Evolutionary conservation across 2,797 vertebrate species (phyloP).

Genomic region (Lophius americanus): DNA sequence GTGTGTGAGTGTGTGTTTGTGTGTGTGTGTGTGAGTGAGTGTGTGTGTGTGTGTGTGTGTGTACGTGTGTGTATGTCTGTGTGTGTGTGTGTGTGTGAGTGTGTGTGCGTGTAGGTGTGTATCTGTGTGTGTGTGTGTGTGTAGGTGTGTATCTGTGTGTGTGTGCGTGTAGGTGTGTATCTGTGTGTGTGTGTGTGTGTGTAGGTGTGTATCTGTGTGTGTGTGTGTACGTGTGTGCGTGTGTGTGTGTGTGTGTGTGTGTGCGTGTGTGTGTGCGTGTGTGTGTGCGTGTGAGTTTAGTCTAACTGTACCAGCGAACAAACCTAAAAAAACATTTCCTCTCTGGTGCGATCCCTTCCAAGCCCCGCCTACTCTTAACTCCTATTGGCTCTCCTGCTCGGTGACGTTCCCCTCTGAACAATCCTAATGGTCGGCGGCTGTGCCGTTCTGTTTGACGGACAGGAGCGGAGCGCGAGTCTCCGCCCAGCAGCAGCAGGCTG

Average conservation of each 20-base stretch:
- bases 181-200: too few relatives aligned
- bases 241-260: background rate
- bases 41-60: too few relatives aligned
- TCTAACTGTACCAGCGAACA: background rate
- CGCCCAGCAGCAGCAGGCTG: constrained; percentile 83
- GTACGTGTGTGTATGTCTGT: too few relatives aligned
- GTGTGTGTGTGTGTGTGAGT: too few relatives aligned
- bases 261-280: background rate
- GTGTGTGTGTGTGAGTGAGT: too few relatives aligned
- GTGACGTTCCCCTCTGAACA: background rate
- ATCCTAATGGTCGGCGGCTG: constrained; percentile 43
- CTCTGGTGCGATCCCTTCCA: background rate
- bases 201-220: too few relatives aligned
- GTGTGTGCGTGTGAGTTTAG: background rate
- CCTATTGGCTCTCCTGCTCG: constrained; percentile 14
- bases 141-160: too few relatives aligned
- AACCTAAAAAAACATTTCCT: constrained; percentile 29
- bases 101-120: too few relatives aligned
- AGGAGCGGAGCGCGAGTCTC: constrained; percentile 48
- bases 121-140: constrained; percentile 2
- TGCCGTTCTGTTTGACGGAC: constrained; percentile 80
- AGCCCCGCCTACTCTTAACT: background rate
- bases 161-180: background rate
- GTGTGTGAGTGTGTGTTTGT: too few relatives aligned
- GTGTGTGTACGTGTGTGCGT: too few relatives aligned